Conservation (phyloP, 2,797 vertebrate species). For the Gymnothorax reevesii region DNA sequence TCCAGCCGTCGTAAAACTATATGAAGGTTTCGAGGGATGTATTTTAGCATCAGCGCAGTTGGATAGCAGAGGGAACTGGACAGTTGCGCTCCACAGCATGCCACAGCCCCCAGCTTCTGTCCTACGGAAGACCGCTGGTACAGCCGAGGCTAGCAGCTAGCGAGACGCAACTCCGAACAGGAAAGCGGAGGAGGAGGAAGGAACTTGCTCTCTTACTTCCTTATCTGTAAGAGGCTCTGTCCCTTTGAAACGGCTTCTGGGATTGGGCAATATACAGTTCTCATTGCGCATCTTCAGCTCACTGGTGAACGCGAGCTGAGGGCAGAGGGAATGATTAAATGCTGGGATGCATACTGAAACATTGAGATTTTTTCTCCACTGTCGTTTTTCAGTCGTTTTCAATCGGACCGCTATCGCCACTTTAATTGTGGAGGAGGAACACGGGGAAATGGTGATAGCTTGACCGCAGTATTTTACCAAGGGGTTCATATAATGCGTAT, state of each 20-base stretch:
- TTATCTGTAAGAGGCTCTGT: slow-evolving; percentile 77
- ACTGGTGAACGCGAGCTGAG: slow-evolving; percentile 70
- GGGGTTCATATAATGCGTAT: slow-evolving; percentile 50
- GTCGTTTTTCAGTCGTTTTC: slow-evolving; percentile 12
- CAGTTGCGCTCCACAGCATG: slow-evolving; percentile 74
- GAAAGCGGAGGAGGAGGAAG: slow-evolving; percentile 58
- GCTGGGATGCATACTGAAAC: slow-evolving; percentile 72
- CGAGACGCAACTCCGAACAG: slow-evolving; percentile 67
- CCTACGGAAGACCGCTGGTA: slow-evolving; percentile 62
- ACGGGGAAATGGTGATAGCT: neutral
- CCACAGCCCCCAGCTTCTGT: slow-evolving; percentile 69
- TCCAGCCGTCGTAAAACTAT: slow-evolving; percentile 50
- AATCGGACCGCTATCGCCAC: slow-evolving; percentile 29
- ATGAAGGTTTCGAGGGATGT: slow-evolving; percentile 47
- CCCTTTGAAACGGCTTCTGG: slow-evolving; percentile 71
- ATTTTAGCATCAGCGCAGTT: slow-evolving; percentile 60
- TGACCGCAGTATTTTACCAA: slow-evolving; percentile 46
- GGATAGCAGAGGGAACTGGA: slow-evolving; percentile 65
- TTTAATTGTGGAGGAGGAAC: slow-evolving; percentile 53
- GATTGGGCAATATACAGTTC: slow-evolving; percentile 71
- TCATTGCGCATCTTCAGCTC: slow-evolving; percentile 70
- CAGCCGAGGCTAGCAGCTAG: slow-evolving; percentile 63
- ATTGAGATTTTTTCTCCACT: slow-evolving; percentile 63
- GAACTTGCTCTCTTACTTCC: slow-evolving; percentile 70
- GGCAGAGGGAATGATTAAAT: slow-evolving; percentile 73